phyloP scores from a whole-genome alignment of 1,140 invertebrate genomes.

The Luehdorfia chinensis region DNA sequence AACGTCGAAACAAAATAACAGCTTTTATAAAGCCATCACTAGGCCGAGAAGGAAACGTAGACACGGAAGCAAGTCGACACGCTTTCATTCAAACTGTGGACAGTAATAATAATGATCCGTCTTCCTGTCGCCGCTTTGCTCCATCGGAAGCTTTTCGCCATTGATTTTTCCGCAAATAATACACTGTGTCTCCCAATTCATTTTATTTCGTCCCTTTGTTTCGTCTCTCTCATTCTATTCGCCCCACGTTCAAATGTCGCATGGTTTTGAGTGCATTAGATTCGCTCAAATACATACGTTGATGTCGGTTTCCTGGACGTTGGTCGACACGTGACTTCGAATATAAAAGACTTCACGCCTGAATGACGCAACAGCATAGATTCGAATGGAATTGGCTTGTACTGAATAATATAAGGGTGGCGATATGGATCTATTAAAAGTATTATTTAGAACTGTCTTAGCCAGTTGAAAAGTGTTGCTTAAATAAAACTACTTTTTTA shows the following conservation, averaged over 20 bases:
- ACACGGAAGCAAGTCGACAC: constrained; percentile 42
- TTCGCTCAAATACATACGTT: constrained; percentile 59
- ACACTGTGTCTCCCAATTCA: constrained; percentile 43
- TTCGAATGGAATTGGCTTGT: constrained; percentile 71
- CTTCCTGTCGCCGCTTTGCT: constrained; percentile 50
- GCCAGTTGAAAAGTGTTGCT: no score
- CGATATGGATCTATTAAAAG: constrained; percentile 29
- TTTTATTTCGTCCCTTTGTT: constrained; percentile 43
- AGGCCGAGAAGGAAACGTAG: constrained; percentile 40
- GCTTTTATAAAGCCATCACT: constrained; percentile 59
- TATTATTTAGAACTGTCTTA: neutral
- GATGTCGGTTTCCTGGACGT: constrained; percentile 63
- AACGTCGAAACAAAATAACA: constrained; percentile 49
- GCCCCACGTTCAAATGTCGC: constrained; percentile 40
- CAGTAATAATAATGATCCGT: constrained; percentile 66
- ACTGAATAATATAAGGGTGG: constrained; percentile 49
- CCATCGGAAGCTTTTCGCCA: constrained; percentile 65
- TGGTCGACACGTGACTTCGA: constrained; percentile 62
- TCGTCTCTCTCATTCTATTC: constrained; percentile 34
- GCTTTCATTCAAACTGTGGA: constrained; percentile 45
- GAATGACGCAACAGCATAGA: constrained; percentile 54
- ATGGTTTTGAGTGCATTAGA: constrained; percentile 72
- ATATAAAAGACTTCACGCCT: constrained; percentile 73
- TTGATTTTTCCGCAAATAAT: constrained; percentile 75
- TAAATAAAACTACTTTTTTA: no score